These are phyloP conservation scores for Sisyra nigra DNA, from an alignment of 2,888 invertebrate species.

Conservation along the genomic window DNA sequence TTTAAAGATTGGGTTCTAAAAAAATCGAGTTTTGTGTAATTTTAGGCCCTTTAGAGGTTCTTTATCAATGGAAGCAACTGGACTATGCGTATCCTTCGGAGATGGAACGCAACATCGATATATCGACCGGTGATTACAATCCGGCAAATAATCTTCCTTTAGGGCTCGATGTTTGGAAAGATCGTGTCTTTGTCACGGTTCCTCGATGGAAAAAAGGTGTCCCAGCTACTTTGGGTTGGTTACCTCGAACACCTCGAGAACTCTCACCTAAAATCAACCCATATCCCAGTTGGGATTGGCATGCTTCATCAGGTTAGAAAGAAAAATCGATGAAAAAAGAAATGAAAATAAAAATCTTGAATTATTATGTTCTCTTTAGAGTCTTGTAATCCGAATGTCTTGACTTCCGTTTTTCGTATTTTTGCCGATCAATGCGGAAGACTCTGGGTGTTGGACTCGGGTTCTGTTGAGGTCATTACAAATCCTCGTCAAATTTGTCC, in stretches of 20 bases:
- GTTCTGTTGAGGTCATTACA: slow-evolving; percentile 53
- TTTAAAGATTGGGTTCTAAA: too few species aligned
- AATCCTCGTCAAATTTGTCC: slow-evolving; percentile 51
- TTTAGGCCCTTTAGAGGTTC: slow-evolving; percentile 37
- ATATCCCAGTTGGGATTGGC: slow-evolving; percentile 61
- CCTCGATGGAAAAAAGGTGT: slow-evolving; percentile 64
- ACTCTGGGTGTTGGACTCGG: slow-evolving; percentile 68
- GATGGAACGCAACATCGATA: slow-evolving; percentile 37
- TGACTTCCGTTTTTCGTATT: slow-evolving; percentile 64
- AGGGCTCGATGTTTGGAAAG: slow-evolving; percentile 51
- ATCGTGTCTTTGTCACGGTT: slow-evolving; percentile 55
- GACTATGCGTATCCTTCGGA: slow-evolving; percentile 54
- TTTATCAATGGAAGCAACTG: slow-evolving; percentile 58
- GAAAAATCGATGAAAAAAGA: slow-evolving; percentile 4
- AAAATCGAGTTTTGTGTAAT: too few species aligned
- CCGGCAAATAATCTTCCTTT: slow-evolving; percentile 59
- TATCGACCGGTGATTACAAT: slow-evolving; percentile 42
- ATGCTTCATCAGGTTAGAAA: slow-evolving; percentile 18
- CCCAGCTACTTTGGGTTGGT: slow-evolving; percentile 53
- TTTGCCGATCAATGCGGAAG: slow-evolving; percentile 58
- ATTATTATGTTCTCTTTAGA: neutral
- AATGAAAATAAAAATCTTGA: neutral
- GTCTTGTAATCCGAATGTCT: slow-evolving; percentile 17
- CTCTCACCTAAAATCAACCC: slow-evolving; percentile 46
- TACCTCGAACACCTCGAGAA: slow-evolving; percentile 39